Conservation (phyloP, 2,888 invertebrate species). For the Oxyscelio sp. region DNA sequence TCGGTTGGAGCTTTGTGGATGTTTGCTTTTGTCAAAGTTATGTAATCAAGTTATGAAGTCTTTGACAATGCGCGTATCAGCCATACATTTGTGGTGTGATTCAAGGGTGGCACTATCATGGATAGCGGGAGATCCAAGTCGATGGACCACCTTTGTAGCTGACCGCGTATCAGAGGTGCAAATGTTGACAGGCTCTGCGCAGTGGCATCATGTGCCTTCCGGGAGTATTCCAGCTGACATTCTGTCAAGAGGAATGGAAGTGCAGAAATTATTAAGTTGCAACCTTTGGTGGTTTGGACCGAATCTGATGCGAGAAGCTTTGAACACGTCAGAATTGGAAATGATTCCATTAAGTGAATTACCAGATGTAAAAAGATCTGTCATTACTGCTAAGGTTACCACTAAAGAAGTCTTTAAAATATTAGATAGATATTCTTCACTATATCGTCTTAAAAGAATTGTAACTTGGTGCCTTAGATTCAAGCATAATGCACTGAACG, state of each 20-base stretch:
- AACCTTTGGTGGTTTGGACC: neutral
- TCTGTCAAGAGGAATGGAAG: neutral
- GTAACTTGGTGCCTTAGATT: constrained; percentile 1
- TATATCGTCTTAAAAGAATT: neutral
- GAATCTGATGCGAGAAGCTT: no score
- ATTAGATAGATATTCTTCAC: no score
- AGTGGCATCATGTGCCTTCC: neutral
- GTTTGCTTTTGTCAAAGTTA: neutral
- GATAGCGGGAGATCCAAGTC: neutral
- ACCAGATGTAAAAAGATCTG: no score
- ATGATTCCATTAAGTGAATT: no score
- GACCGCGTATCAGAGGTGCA: neutral
- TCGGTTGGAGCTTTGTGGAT: no score
- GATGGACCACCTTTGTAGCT: neutral
- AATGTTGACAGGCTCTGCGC: neutral
- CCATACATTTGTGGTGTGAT: neutral
- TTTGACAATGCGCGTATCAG: neutral
- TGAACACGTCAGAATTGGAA: no score
- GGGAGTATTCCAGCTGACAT: neutral
- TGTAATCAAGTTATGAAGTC: neutral
- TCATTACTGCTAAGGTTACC: no score
- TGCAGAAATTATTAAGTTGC: neutral
- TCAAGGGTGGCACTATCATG: neutral
- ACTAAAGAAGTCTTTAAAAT: no score
- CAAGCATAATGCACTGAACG: neutral